Base-by-base conservation (phyloP, 2,797 vertebrate species). In the Aphelocoma californica region DNA sequence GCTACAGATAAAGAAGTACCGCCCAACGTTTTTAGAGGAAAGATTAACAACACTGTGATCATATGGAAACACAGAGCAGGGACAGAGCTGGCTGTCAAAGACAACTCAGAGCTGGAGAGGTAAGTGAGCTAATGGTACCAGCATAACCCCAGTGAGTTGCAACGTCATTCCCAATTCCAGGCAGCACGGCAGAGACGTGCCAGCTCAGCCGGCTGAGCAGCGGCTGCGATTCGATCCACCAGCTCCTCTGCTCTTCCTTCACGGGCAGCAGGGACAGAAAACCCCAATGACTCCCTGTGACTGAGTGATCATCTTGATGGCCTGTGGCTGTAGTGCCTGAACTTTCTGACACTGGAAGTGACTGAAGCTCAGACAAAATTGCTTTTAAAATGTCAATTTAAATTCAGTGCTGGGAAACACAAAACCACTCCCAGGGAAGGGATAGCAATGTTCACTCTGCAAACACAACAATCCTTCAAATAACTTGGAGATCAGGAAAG, bases 211-310 rank as follows among this genome's bases (percentile, higher is more conserved):
- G 0, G 40, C 62, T 10, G 29, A 18, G 64, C 67, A 45, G 57
- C 1, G 0, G 15, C 85, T 29, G 18, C 0, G 0, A 54, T 18
- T 24, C 1, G 0, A 15, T 17, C 10, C 26, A 2, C 69, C n/a
- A 23, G 18, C 53, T 45, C 47, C 66, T 48, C 71, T 18, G 45
- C 48, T 61, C 38, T 17, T 45, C 74, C 50, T 61, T 29, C 61
- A 3, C 2, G 23, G 57, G 10, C 78, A 75, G 3, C 14, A n/a
- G 28, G n/a, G 53, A 48, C 11, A 25, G 40, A 74, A 77, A 74
- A 60, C 8, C 69, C 36, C 71, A 36, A 14, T 3, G 40, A 65
- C 17, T 65, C 86, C 72, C 28, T 38, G 14, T 3, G 38, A 61
- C 38, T 6, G 11, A 31, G 65, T 8, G 51, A 57, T 58, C 51